Percentiles rank a stretch among this genome's conserved stretches.
Conservation (phyloP, 2,113 vertebrate species). For the Orycteropus afer region DNA sequence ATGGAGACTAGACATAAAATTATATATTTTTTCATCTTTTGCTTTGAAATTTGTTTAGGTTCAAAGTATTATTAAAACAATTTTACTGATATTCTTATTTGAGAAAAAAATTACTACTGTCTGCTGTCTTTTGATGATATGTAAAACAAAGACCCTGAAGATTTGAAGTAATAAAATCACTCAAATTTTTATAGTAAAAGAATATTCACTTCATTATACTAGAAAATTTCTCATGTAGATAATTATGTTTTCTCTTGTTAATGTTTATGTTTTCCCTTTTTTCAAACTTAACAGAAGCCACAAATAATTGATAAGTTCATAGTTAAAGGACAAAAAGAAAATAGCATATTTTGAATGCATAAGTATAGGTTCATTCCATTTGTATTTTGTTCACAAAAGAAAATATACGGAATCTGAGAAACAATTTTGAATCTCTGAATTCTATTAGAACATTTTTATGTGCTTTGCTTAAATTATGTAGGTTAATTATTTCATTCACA, state of each 20-base stretch:
- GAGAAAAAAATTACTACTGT: not conserved
- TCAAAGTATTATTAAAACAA: not conserved
- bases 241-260: not conserved
- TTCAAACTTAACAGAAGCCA: not conserved
- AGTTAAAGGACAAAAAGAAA: not conserved
- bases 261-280: not conserved
- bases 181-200: constrained; percentile 15
- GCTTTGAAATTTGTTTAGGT: not conserved
- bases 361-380: not conserved
- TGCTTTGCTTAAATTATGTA: not conserved
- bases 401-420: not conserved
- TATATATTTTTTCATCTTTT: not conserved
- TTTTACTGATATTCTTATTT: not conserved
- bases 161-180: not conserved
- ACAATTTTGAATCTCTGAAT: not conserved
- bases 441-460: not conserved
- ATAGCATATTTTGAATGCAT: not conserved
- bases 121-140: not conserved
- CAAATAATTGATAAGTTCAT: not conserved
- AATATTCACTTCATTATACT: not conserved
- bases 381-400: not conserved
- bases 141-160: constrained; percentile 6
- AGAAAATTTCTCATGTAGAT: not conserved
- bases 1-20: not conserved
- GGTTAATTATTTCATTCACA: not conserved